phyloP scores from a whole-genome alignment of 2,797 vertebrate species.

The Epinephelus awoara region DNA sequence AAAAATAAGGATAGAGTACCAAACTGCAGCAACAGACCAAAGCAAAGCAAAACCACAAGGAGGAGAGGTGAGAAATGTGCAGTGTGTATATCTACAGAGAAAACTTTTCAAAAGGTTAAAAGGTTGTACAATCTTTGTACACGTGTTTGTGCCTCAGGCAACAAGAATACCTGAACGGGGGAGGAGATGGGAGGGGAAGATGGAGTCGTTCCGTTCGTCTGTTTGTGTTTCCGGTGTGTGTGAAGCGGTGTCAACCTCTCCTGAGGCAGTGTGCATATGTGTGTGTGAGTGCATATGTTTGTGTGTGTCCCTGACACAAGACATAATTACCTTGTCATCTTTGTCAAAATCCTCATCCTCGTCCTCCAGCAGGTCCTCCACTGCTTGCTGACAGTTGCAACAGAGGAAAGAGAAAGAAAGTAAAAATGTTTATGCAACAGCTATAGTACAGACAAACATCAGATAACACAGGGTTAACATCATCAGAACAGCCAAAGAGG shows the following conservation, averaged over 20 bases:
- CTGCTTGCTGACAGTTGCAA: slow-evolving; percentile 88
- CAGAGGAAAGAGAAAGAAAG: slow-evolving; percentile 66
- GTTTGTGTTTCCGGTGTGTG: slow-evolving; percentile 76
- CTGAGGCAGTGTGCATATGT: slow-evolving; percentile 52
- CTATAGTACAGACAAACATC: slow-evolving; percentile 60
- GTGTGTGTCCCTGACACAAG: slow-evolving; percentile 81
- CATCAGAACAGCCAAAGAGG: slow-evolving; percentile 62
- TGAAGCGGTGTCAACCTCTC: slow-evolving; percentile 68
- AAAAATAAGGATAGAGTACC: slow-evolving; percentile 32
- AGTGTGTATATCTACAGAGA: slow-evolving; percentile 44
- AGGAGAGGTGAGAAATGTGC: slow-evolving; percentile 58
- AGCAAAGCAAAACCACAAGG: slow-evolving; percentile 29
- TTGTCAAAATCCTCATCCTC: slow-evolving; percentile 99
- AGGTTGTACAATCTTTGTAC: slow-evolving; percentile 75
- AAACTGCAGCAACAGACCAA: slow-evolving; percentile 38
- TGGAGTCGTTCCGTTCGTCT: slow-evolving; percentile 69
- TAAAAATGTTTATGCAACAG: slow-evolving; percentile 66
- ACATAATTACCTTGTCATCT: slow-evolving; percentile 99
- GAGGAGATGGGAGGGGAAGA: slow-evolving; percentile 55
- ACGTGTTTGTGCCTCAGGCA: slow-evolving; percentile 74
- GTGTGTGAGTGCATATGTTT: background rate
- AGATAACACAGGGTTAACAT: slow-evolving; percentile 72
- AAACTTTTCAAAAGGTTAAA: slow-evolving; percentile 76
- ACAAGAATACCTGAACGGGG: slow-evolving; percentile 54
- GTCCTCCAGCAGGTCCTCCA: slow-evolving; percentile 98